Evolutionary conservation across 2,797 vertebrate species (phyloP), one percentile per base, ranked within the genome.

Genomic region (Jordanella pulchra): DNA sequence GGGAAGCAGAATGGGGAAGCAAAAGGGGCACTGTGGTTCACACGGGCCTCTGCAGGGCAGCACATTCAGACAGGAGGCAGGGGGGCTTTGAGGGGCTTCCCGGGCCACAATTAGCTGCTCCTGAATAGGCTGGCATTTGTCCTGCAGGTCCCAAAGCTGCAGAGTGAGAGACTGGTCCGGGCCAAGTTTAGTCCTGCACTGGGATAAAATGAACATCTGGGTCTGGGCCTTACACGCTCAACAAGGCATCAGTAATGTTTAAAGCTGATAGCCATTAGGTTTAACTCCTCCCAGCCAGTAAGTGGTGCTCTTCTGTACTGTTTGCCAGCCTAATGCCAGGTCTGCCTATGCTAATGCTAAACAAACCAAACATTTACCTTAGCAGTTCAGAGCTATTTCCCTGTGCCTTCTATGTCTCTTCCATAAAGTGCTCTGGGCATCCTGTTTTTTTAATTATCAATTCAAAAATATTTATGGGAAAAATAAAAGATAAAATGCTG

Each of bases 101-200:
- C 75, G 71, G 90, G 91, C 87, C 87, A 73, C 84, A 89, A 93
- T 94, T 93, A 89, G 91, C 82, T 84, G 82, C 82, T 65, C 71
- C 86, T 93, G 92, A 94, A 94, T 89, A 85, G 73, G 68, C 86
- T 92, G 91, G 79, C 89, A 86, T 94, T 93, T 94, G 93, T 94
- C 91, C 92, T 65, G 83, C 87, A 87, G 91, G 92, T 90, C 88
- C 84, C 82, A 74, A 86, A 91, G 92, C 89, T 88, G 87, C 77
- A 68, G 54, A 65, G 71, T 73, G 66, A 35, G 54, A 7, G 25
- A 27, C 13, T 39, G 53, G 66, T 65, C 69, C 0, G 17, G 11
- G 5, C 0, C 32, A 56, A 56, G 39, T 44, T 23, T 55, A 30
- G 44, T 3, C 50, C 47, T 18, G 47, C 13, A 18, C 6, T 25